These are phyloP conservation scores for Nephila pilipes DNA, from an alignment of 1,140 invertebrate genomes.

Conservation along the genomic window DNA sequence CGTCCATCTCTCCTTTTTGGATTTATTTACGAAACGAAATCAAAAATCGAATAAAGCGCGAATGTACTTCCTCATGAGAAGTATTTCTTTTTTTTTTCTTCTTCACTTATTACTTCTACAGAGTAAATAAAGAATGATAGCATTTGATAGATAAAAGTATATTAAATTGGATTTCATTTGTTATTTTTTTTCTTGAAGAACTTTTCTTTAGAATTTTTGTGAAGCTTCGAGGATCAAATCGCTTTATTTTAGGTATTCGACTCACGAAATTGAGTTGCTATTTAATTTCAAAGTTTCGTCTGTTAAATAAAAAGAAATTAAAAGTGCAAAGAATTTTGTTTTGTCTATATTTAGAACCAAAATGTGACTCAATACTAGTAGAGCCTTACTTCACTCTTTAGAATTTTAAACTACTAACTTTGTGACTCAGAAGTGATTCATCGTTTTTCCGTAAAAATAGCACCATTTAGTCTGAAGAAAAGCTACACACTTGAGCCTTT, in stretches of 20 bases:
- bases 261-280: neutral
- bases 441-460: too few species aligned
- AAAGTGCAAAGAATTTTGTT: neutral
- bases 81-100: neutral
- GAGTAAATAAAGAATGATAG: conserved; percentile 30
- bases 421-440: neutral
- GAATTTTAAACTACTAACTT: neutral
- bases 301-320: neutral
- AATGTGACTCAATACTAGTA: too few species aligned
- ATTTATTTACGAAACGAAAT: conserved; percentile 20
- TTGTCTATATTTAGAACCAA: too few species aligned
- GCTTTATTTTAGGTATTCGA: neutral
- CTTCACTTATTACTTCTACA: neutral
- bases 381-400: neutral
- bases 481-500: too few species aligned
- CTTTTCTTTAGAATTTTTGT: neutral
- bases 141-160: neutral
- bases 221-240: neutral
- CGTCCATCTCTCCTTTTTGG: neutral
- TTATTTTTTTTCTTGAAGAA: neutral
- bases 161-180: conserved; percentile 12
- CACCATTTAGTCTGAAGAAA: too few species aligned
- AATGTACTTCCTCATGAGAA: neutral
- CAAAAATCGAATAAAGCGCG: neutral
- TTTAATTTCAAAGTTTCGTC: neutral